These are phyloP conservation scores for Dyspetes luteomarginatus DNA, from an alignment of 2,888 invertebrate genomes.

Conservation along the genomic window DNA sequence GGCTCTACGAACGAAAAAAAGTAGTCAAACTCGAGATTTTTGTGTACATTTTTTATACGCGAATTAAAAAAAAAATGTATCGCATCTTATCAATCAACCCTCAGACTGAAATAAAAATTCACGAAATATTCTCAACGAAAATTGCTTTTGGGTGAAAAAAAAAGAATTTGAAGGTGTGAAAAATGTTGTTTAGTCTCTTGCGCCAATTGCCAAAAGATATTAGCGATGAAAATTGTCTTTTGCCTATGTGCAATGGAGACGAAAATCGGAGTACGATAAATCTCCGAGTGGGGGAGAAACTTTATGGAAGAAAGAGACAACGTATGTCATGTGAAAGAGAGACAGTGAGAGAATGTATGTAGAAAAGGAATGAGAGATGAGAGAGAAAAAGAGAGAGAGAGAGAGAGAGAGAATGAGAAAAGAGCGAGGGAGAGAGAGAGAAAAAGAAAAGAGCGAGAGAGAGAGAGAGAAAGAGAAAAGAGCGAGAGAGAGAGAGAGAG, in stretches of 20 bases:
- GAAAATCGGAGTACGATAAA: constrained; percentile 67
- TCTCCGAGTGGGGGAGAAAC: constrained; percentile 44
- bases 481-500: background rate
- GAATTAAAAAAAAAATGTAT: background rate
- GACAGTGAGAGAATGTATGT: too few relatives aligned
- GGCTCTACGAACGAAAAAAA: too few relatives aligned
- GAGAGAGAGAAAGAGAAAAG: constrained; percentile 31
- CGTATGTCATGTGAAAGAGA: too few relatives aligned
- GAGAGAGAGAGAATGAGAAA: constrained; percentile 36
- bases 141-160: background rate
- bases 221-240: constrained; percentile 33
- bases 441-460: constrained; percentile 9
- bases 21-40: background rate
- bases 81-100: background rate
- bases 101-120: background rate
- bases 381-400: background rate
- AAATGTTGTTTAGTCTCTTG: constrained; percentile 47
- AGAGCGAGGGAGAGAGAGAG: constrained; percentile 8
- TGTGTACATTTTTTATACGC: too few relatives aligned
- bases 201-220: background rate
- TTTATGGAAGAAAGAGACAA: too few relatives aligned
- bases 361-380: constrained; percentile 4
- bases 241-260: constrained; percentile 6
- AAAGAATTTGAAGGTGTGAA: constrained; percentile 32
- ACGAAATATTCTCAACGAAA: background rate